These are phyloP conservation scores for Temnothorax nylanderi DNA, from an alignment of 1,140 invertebrate genomes.

Conservation along the genomic window DNA sequence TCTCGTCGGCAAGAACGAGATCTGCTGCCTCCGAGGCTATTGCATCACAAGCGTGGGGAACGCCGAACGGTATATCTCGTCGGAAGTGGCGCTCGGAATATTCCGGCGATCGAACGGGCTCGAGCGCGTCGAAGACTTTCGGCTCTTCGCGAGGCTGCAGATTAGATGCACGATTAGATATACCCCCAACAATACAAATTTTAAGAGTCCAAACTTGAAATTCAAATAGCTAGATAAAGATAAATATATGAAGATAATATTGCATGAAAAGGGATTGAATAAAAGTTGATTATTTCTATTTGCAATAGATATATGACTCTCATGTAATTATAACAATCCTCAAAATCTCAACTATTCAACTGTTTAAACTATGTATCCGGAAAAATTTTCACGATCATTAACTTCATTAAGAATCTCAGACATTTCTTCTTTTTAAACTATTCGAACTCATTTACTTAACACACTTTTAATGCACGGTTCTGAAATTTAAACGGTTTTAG, in stretches of 20 bases:
- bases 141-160: not conserved
- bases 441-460: not conserved
- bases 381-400: not conserved
- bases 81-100: conserved; percentile 17
- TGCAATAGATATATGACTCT: too few relatives aligned
- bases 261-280: too few relatives aligned
- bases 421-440: not conserved
- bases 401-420: not conserved
- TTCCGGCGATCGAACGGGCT: not conserved
- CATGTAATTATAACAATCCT: not conserved
- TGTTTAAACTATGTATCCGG: not conserved
- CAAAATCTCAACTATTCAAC: not conserved
- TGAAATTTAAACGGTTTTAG: not conserved
- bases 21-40: conserved; percentile 30
- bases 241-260: not conserved
- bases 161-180: not conserved
- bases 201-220: not conserved
- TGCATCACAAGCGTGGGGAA: conserved; percentile 7
- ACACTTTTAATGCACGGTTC: not conserved
- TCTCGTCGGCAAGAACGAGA: conserved; percentile 57
- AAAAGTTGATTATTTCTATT: not conserved
- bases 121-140: not conserved
- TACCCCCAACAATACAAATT: not conserved
- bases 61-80: not conserved
- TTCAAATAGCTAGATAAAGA: not conserved